phyloP scores from a whole-genome alignment of 1,140 invertebrate genomes.

The Pseudachorutes palmiensis region DNA sequence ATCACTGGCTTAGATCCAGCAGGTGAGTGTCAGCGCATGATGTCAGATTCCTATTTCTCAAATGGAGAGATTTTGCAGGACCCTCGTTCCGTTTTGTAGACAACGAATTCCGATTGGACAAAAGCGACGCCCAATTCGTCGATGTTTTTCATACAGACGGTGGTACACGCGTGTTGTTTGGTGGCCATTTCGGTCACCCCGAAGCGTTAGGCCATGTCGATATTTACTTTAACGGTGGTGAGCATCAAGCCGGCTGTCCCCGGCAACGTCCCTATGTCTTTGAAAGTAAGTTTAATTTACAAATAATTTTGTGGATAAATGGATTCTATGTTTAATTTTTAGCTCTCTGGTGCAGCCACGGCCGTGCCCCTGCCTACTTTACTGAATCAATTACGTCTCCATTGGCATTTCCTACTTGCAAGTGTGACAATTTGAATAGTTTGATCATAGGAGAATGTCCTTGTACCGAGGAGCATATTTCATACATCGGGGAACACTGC shows the following conservation, averaged over 20 bases:
- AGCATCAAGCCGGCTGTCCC: constrained; percentile 27
- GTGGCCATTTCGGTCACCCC: constrained; percentile 23
- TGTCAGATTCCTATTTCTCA: background rate
- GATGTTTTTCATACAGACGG: constrained; percentile 33
- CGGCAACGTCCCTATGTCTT: constrained; percentile 4
- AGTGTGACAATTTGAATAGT: background rate
- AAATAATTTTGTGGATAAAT: background rate
- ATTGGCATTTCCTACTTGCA: constrained; percentile 13
- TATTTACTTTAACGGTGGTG: constrained; percentile 28
- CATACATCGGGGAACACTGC: constrained; percentile 9
- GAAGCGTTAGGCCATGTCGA: constrained; percentile 32
- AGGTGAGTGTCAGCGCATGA: background rate
- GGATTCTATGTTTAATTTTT: too few species aligned
- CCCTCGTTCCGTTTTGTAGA: constrained; percentile 30
- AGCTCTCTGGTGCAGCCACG: constrained; percentile 23
- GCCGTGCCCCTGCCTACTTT: constrained; percentile 1
- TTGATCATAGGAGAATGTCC: constrained; percentile 6
- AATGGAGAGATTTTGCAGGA: constrained; percentile 13
- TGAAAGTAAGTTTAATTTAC: constrained; percentile 24
- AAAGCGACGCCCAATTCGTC: constrained; percentile 34
- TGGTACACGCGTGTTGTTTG: constrained; percentile 22
- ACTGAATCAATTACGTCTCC: constrained; percentile 14
- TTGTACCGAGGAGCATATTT: background rate
- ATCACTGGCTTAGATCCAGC: constrained; percentile 32
- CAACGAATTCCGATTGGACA: constrained; percentile 32